Evolutionary conservation across 2,888 invertebrate genomes (phyloP).

Genomic region (Pterostichus madidus): DNA sequence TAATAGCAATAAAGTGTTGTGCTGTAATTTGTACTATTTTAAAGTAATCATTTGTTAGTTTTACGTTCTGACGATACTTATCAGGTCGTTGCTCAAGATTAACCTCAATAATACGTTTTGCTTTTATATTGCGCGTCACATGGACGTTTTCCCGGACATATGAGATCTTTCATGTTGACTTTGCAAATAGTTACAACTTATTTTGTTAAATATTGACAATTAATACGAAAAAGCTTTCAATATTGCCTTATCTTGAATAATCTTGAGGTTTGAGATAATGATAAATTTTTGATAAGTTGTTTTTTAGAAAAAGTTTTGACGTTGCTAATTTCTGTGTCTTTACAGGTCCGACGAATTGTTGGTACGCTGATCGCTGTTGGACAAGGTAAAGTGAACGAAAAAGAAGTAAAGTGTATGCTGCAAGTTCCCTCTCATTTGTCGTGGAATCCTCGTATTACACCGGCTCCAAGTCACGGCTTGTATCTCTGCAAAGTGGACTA

Average conservation of each 20-base stretch:
- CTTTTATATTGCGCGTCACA: constrained; percentile 62
- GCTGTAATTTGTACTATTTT: neutral
- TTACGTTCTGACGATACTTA: neutral
- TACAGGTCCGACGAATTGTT: constrained; percentile 88
- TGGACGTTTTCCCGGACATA: constrained; percentile 53
- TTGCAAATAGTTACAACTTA: neutral
- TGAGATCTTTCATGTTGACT: constrained; percentile 28
- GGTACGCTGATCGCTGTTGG: constrained; percentile 84
- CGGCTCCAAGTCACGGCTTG: constrained; percentile 84
- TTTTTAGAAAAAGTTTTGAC: neutral
- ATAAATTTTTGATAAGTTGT: no score
- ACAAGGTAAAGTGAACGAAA: constrained; percentile 80
- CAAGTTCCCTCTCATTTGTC: constrained; percentile 86
- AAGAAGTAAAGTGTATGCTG: constrained; percentile 87
- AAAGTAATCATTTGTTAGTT: neutral
- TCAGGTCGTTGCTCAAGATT: constrained; percentile 23
- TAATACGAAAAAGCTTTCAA: neutral
- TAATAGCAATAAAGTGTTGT: neutral
- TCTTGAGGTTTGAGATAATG: neutral
- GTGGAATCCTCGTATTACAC: constrained; percentile 80
- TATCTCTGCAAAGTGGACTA: constrained; percentile 88
- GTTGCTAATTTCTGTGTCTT: constrained; percentile 66
- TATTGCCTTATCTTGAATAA: neutral
- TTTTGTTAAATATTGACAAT: neutral
- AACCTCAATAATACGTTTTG: constrained; percentile 59